phyloP scores from a whole-genome alignment of 2,888 invertebrate species.

The Papilio gigon region DNA sequence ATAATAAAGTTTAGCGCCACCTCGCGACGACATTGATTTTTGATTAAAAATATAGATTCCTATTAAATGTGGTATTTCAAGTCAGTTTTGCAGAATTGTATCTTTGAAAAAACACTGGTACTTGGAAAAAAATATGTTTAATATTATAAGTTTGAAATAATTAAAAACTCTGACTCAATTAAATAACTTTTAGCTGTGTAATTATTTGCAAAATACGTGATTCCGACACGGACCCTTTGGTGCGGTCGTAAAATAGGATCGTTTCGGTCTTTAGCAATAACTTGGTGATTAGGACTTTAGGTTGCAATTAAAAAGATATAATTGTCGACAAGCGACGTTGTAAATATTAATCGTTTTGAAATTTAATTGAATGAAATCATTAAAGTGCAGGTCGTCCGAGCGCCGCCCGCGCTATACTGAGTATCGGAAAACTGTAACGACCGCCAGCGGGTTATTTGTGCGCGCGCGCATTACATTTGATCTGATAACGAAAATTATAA shows the following conservation, averaged over 20 bases:
- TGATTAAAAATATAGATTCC: too few relatives aligned
- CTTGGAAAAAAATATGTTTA: too few relatives aligned
- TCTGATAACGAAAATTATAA: neutral
- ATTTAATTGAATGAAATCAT: constrained; percentile 19
- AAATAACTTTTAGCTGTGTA: neutral
- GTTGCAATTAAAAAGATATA: constrained; percentile 9
- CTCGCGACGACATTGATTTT: too few relatives aligned
- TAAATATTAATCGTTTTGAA: constrained; percentile 13
- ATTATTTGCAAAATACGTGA: neutral
- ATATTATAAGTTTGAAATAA: neutral
- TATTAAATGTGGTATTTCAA: too few relatives aligned
- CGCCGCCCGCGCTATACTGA: neutral
- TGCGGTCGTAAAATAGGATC: neutral
- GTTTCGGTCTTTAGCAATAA: neutral
- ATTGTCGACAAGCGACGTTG: constrained; percentile 10
- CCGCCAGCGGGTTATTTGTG: constrained; percentile 15
- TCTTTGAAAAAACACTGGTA: too few relatives aligned
- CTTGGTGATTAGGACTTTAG: neutral
- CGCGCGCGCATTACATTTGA: neutral
- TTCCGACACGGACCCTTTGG: constrained; percentile 1
- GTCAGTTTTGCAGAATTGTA: too few relatives aligned
- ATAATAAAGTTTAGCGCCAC: too few relatives aligned
- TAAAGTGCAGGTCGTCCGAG: neutral
- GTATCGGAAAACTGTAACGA: neutral
- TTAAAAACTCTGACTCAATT: neutral